Evolutionary conservation across 2,888 invertebrate species (phyloP), one percentile per base, ranked within the genome.

Genomic region (Sympetrum striolatum): DNA sequence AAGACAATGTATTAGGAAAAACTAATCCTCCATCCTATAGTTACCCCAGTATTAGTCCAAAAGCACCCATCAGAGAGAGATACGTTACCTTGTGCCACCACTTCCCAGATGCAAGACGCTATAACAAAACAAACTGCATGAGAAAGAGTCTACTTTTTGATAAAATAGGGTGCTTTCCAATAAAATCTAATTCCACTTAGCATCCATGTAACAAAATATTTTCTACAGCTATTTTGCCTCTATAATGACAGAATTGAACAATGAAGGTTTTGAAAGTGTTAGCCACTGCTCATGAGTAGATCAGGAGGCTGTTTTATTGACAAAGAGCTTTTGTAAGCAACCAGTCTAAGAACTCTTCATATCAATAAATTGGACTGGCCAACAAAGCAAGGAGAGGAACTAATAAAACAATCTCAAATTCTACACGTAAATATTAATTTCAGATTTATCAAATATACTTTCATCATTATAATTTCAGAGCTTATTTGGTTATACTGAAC

Each of bases 91-190:
- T 95, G 92, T 95, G 94, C 95, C 95, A 95, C 94, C 95, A 95
- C 94, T 95, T 95, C 93, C 95, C 95, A 93, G 95, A 94, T 93
- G 95, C 94, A 94, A 95, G 95, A 94, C 95, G 95, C 95, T 95
- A 95, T 93, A 95, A 95, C 93, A 94, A 93, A 93, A 93, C 93
- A 93, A 94, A 94, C 93, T 37, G 86, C 86, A 86, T 86, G 60
- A 86, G 86, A 86, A 86, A 86, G 48, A 86, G 86, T 86, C 86
- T 86, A 86, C 58, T 86, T 86, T 86, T 60, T 60, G 60, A 58
- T 37, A 86, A 60, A 86, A 58, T 60, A 86, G 86, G 86, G 86
- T 86, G 86, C 86, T 86, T 86, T 86, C 31, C 58, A 60, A 86
- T 86, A 60, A 73, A 25, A 73, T 73, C n/a, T 73, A 73, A 73